Conservation (phyloP, 2,113 vertebrate species). For the Bothrops jararaca region DNA sequence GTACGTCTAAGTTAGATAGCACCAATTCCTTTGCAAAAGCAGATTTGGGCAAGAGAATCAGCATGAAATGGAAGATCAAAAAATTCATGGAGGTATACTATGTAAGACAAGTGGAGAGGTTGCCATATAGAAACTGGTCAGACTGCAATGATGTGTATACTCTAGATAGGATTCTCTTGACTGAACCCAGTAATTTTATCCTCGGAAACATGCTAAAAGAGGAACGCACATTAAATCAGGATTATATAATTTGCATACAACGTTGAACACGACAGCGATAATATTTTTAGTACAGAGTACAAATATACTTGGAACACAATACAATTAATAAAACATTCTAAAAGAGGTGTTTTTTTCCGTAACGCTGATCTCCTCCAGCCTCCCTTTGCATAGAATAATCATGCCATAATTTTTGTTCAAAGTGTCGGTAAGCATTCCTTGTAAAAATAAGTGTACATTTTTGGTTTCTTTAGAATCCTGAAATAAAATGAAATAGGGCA, state of each 20-base stretch:
- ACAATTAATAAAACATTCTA: neutral
- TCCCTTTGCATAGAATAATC: slow-evolving; percentile 5
- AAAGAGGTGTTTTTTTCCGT: neutral
- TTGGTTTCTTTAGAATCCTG: neutral
- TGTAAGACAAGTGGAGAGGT: neutral
- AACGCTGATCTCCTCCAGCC: neutral
- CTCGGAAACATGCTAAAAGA: neutral
- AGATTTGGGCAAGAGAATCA: neutral
- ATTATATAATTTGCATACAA: neutral
- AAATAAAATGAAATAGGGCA: neutral
- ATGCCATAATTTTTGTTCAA: slow-evolving; percentile 42
- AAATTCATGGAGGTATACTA: neutral
- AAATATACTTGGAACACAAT: neutral
- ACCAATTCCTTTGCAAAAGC: neutral
- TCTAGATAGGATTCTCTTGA: neutral
- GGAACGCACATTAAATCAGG: neutral
- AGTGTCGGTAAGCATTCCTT: slow-evolving; percentile 40
- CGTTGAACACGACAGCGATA: neutral
- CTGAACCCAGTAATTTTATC: neutral
- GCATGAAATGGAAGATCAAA: neutral
- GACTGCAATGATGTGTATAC: neutral
- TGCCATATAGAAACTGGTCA: neutral
- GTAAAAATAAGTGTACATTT: slow-evolving; percentile 30
- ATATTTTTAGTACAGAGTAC: slow-evolving; percentile 12
- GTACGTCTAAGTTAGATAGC: neutral